phyloP scores from a whole-genome alignment of 1,140 invertebrate genomes.

The Proales similis region DNA sequence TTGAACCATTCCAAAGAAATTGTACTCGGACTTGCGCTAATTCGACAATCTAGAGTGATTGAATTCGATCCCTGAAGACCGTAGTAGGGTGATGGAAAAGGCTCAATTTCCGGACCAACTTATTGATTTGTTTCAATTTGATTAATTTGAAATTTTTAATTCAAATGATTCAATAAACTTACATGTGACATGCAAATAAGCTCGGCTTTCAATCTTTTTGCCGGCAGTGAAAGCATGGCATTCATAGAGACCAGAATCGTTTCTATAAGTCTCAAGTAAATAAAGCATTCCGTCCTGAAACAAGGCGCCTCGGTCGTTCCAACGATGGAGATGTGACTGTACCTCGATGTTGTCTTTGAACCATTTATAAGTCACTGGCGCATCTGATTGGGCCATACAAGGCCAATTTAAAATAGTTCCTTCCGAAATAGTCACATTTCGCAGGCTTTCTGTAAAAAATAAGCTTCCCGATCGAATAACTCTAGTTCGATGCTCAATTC shows the following conservation, averaged over 20 bases:
- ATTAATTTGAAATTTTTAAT: not conserved
- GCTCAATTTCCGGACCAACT: constrained; percentile 33
- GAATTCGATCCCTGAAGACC: constrained; percentile 9
- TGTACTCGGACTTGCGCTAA: constrained; percentile 12
- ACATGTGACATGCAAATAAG: constrained; percentile 32
- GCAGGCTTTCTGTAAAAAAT: constrained; percentile 31
- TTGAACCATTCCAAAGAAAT: constrained; percentile 30
- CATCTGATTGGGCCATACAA: constrained; percentile 33
- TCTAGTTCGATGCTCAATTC: constrained; percentile 27
- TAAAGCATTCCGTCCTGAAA: constrained; percentile 38
- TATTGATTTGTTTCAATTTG: not conserved
- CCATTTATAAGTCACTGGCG: constrained; percentile 36
- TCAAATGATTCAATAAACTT: not conserved
- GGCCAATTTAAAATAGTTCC: constrained; percentile 36
- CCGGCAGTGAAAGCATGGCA: constrained; percentile 26
- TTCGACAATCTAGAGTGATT: constrained; percentile 16
- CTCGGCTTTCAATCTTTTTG: constrained; percentile 18
- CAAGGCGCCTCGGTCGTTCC: constrained; percentile 22
- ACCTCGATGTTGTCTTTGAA: constrained; percentile 27
- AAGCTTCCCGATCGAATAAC: constrained; percentile 34
- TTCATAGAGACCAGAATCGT: constrained; percentile 31
- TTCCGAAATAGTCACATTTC: constrained; percentile 35
- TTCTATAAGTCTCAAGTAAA: constrained; percentile 36
- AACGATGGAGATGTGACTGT: constrained; percentile 27
- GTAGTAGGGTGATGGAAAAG: constrained; percentile 21